These are phyloP conservation scores for Orchesellides sinensis DNA, from an alignment of 2,888 invertebrate species.

Conservation along the genomic window DNA sequence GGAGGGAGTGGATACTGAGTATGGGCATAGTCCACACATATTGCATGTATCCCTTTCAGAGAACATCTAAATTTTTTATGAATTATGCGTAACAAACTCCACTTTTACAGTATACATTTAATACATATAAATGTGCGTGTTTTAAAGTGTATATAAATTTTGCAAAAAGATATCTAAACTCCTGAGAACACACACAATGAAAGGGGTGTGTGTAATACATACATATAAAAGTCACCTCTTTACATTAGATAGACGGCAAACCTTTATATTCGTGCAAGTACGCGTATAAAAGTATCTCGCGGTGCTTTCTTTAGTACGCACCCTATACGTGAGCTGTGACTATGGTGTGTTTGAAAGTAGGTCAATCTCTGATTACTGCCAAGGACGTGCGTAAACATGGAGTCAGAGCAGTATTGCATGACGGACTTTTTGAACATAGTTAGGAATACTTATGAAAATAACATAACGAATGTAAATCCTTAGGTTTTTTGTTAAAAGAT, in stretches of 20 bases:
- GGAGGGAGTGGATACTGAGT: constrained; percentile 55
- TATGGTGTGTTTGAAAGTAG: constrained; percentile 67
- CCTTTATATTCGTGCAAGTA: not conserved
- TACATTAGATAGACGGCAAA: not conserved
- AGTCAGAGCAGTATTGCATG: constrained; percentile 13
- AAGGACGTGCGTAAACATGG: constrained; percentile 70
- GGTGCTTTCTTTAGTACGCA: constrained; percentile 16
- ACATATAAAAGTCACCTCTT: not conserved
- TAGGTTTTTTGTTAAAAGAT: no score
- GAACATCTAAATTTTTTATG: no score
- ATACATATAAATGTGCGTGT: not conserved
- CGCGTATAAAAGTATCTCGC: not conserved
- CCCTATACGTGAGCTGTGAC: constrained; percentile 22
- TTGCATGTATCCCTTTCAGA: no score
- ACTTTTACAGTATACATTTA: not conserved
- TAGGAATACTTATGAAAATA: no score
- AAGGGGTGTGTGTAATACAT: not conserved
- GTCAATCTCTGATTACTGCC: constrained; percentile 74
- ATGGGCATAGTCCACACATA: constrained; percentile 18
- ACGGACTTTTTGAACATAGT: no score
- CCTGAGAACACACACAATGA: not conserved
- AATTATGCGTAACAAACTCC: no score
- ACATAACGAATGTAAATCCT: no score
- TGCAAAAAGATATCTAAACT: not conserved
- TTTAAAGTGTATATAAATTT: not conserved